Evolutionary conservation across 2,113 vertebrate genomes (phyloP), one percentile per base, ranked within the genome.

Genomic region (Balaenoptera acutorostrata): DNA sequence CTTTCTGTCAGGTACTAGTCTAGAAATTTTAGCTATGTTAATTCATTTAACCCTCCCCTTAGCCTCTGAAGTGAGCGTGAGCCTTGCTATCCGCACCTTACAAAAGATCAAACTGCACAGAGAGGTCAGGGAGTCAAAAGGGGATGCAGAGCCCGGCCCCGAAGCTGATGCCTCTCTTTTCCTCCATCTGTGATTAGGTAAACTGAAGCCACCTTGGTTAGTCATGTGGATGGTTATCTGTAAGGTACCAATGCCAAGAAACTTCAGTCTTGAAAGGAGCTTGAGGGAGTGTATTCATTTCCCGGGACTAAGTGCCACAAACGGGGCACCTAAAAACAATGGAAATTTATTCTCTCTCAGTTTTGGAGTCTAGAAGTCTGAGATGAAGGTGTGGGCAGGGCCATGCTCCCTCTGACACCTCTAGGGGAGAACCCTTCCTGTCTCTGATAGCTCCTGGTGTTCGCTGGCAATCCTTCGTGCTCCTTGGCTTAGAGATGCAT

Each of bases 391-490:
- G n/a, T 15, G 20, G 21, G 27, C n/a, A 31, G 10, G 41, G 64
- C 33, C 3, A 0, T 0, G 0, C 39, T 29, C 39, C 23, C 21
- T 21, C n/a, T 5, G 5, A 29, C 5, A 2, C 36, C 78, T 92
- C 69, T 39, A 3, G n/a, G 23, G 17, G 55, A 27, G 21, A 27
- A 10, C 10, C 21, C 57, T 17, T 36, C 49, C 66, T 17, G 17
- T 21, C n/a, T 84, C 74, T 1, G 21, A 68, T 2, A 8, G 59
- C 25, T 33, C 25, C 87, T 14, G 15, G 15, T 3, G 31, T 55
- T 59, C 29, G 69, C 39, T 2, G 14, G 29, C 75, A 6, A 4
- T 4, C 52, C 7, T 44, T 8, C 8, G 7, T 1, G 0, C 46
- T 71, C 93, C 31, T 12, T 29, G 29, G 12, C 20, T 57, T 31